Base-by-base conservation (phyloP, 2,888 invertebrate species). In the Drosophila quasianomalipes region DNA sequence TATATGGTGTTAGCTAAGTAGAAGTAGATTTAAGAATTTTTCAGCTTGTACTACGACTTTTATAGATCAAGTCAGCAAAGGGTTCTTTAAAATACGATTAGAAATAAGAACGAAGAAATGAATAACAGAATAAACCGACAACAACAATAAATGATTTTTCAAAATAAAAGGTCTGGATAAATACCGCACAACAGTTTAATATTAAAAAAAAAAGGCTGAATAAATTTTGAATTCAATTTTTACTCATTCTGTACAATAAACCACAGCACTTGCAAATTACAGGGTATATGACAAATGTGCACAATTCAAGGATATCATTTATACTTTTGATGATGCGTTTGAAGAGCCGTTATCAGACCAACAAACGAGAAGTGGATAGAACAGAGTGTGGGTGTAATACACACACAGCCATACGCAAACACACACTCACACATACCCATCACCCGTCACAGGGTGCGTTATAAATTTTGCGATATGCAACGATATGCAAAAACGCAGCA, bases 381-480 rank as follows among this genome's bases (percentile, higher is more conserved):
- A 57, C 4, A 31, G n/a, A 54, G 61, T n/a, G 35, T 54, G 14
- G 1, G 35, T 12, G 10, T 4, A 16, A 44, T 31, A 60, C 33
- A 28, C 9, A 26, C 37, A 28, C 33, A 39, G 33, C 22, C 47
- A 57, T 33, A 26, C 55, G 30, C 22, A 54, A 9, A 54, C 22
- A 39, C 30, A 12, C 22, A 14, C 7, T 2, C 39, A 10, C 19
- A 19, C 4, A 39, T 4, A 39, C 39, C 19, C 4, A 10, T 4
- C 10, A n/a, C 41, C n/a, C 10, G 10, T 41, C n/a, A n/a, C 10
- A n/a, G 16, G 22, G 30, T 31, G 19, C 65, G 63, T 73, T 71
- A 68, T 81, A 70, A 67, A 85, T 79, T 72, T 47, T 6, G 16
- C 52, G 35, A 72, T 63, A 69, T 74, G 61, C 66, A 78, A 53